Evolutionary conservation across 2,888 invertebrate species (phyloP).

Genomic region (Drosophila merina): DNA sequence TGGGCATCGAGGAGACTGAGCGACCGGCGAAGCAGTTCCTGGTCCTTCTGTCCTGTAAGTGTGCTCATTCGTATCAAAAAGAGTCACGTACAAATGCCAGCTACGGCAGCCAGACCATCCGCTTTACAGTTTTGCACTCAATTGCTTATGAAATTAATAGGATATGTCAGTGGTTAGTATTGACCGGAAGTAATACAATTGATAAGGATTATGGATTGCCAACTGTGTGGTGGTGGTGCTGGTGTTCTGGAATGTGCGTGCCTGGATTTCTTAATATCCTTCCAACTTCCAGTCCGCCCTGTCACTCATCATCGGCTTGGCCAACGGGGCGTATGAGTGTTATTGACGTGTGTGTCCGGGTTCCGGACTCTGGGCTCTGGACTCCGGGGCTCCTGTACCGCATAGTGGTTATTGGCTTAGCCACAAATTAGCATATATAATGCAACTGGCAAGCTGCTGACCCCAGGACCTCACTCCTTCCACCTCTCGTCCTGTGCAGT

Average conservation of each 20-base stretch:
- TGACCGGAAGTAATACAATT: constrained; percentile 80
- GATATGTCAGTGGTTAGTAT: constrained; percentile 79
- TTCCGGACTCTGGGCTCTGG: not conserved
- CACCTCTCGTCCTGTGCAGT: not conserved
- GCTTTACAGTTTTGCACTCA: constrained; percentile 80
- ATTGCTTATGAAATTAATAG: constrained; percentile 80
- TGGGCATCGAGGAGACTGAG: not conserved
- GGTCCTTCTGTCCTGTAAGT: constrained; percentile 62
- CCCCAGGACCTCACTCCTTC: constrained; percentile 5
- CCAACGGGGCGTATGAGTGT: constrained; percentile 77
- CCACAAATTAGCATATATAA: constrained; percentile 60
- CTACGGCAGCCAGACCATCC: constrained; percentile 43
- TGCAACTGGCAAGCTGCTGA: constrained; percentile 29
- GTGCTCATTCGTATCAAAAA: constrained; percentile 73
- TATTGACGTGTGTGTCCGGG: constrained; percentile 58
- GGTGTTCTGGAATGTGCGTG: constrained; percentile 47
- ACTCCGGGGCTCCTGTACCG: constrained; percentile 19
- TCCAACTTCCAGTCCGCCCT: not conserved
- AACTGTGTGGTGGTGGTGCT: constrained; percentile 25
- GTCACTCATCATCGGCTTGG: constrained; percentile 58
- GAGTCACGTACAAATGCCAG: constrained; percentile 67
- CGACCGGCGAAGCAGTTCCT: not conserved
- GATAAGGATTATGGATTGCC: constrained; percentile 75
- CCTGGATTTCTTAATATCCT: constrained; percentile 49
- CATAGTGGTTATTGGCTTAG: constrained; percentile 38